Evolutionary conservation across 2,797 vertebrate genomes (phyloP), one percentile per base, ranked within the genome.

Genomic region (Sitta carolinensis): DNA sequence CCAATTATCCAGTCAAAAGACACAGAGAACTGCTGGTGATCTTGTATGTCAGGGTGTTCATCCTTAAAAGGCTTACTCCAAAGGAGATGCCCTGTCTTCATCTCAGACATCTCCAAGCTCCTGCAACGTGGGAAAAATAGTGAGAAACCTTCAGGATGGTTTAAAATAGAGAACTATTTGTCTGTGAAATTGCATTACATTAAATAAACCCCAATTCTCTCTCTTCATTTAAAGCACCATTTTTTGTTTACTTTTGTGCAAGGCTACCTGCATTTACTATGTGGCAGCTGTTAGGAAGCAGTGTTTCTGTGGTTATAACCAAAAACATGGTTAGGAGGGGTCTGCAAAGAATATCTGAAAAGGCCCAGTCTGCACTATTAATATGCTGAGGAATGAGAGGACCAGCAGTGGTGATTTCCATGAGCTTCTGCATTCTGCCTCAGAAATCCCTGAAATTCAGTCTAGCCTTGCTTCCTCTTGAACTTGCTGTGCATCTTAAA

Each of bases 121-220:
- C 64, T 67, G n/a, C 32, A 87, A 10, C 0, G 1, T 13, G 16
- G 14, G 2, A 47, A 57, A 92, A 79, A 15, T 13, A n/a, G 25
- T 32, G 16, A 79, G 19, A 62, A 1, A 52, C 10, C 27, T 77
- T 66, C 27, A 76, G 30, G 2, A 5, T 47, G 21, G 21, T 16
- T 61, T 79, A 76, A 89, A 72, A 45, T 8, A 38, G 25, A 87
- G 36, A 59, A 7, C 16, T 40, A 9, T 18, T 12, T 51, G 13
- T 54, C 17, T 0, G 1, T 54, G 15, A 42, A 66, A 75, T 10
- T 18, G 10, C 20, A 38, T 57, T 66, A 25, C 0, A 1, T 61
- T 67, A 40, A 81, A 64, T 1, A 47, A 88, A 87, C 2, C 1
- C 15, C 12, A 32, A 10, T 67, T 67, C 5, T 52, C 68, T 69